Base-by-base conservation (phyloP, 2,113 vertebrate genomes). In the Ailurus styani region DNA sequence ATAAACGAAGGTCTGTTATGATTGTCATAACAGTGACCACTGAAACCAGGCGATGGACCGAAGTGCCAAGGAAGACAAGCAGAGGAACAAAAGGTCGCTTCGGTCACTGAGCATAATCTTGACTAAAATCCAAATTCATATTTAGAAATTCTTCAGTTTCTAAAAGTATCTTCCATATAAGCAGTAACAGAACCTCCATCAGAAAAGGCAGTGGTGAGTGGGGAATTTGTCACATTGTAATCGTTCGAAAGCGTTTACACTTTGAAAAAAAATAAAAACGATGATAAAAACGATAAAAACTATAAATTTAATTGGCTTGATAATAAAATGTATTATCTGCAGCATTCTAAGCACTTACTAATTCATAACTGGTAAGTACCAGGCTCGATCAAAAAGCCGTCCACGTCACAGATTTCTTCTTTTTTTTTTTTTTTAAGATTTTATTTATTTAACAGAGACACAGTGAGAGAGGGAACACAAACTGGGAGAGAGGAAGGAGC, bases 381-480 rank as follows among this genome's bases (percentile, higher is more conserved):
- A 93, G 29, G n/a, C 34, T 45, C 82, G 79, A 55, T 91, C 29
- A 93, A 97, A 78, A 11, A 73, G 37, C 1, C 18, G 31, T 96
- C 91, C 1, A 73, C 62, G 57, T 84, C 45, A 96, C 5, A 57
- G 29, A 95, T 97, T 86, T 93, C 85, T 97, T n/a, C n/a, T n/a
- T n/a, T n/a, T n/a, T n/a, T n/a, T n/a, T n/a, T n/a, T n/a, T n/a
- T n/a, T n/a, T n/a, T n/a, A n/a, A n/a, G n/a, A n/a, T n/a, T n/a
- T n/a, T n/a, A n/a, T n/a, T n/a, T n/a, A n/a, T n/a, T n/a, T n/a
- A n/a, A n/a, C n/a, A n/a, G n/a, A n/a, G n/a, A n/a, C n/a, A n/a
- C n/a, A n/a, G n/a, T n/a, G n/a, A n/a, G n/a, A n/a, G n/a, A n/a
- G n/a, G n/a, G n/a, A n/a, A n/a, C n/a, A n/a, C n/a, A n/a, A n/a